Conservation (phyloP, 2,797 vertebrate species). For the Phoeniculus purpureus region DNA sequence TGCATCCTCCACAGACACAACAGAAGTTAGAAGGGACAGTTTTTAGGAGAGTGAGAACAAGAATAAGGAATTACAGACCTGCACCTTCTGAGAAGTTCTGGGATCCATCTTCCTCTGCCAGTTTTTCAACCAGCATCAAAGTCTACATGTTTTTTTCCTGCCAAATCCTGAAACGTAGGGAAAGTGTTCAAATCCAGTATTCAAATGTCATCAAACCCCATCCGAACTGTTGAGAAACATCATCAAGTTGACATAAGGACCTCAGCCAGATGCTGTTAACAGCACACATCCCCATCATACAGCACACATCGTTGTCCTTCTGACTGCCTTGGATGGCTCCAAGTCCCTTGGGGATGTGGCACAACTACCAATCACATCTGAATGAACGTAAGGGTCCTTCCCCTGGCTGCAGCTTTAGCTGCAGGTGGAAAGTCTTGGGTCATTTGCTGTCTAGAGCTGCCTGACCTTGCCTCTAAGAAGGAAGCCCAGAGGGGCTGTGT, state of each 20-base stretch:
- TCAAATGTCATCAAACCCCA: not conserved
- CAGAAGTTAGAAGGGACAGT: not conserved
- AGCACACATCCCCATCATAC: accelerated
- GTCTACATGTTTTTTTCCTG: not conserved
- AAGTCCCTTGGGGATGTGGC: not conserved
- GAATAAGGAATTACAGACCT: not conserved
- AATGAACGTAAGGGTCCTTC: not conserved
- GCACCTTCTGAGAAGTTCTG: not conserved
- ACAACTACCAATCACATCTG: not conserved
- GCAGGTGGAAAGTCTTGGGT: not conserved
- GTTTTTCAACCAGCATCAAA: not conserved
- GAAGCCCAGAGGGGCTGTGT: not conserved
- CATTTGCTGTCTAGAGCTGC: not conserved
- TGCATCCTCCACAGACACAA: not conserved
- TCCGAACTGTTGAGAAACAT: not conserved
- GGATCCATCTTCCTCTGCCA: not conserved
- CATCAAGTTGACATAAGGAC: not conserved
- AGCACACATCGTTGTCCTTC: not conserved
- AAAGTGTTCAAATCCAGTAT: not conserved
- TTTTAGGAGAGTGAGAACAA: not conserved
- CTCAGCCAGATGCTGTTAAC: not conserved
- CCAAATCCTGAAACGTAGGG: not conserved
- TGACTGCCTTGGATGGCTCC: not conserved
- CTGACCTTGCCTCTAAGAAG: not conserved
- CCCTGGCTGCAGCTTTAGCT: not conserved